A percentile compares a stretch with the other conserved stretches of the same genome.
Evolutionary conservation across 2,888 invertebrate genomes (phyloP).

Genomic region (Cyrtodaria siliqua): DNA sequence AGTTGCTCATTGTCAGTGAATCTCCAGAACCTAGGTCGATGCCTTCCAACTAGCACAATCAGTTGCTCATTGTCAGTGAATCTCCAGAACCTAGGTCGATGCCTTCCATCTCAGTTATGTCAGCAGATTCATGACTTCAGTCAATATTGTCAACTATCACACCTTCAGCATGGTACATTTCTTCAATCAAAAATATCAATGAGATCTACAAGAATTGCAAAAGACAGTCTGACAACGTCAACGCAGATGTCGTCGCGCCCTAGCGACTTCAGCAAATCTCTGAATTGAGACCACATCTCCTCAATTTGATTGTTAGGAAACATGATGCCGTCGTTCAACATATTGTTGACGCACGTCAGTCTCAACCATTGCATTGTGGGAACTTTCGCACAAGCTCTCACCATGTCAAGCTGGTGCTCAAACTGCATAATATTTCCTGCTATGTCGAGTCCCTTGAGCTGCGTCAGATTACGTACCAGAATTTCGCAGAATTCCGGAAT

Average conservation of each 20-base stretch:
- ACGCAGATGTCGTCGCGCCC: conserved; percentile 69
- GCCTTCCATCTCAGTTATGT: no score
- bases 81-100: no score
- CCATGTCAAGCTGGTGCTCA: conserved; percentile 66
- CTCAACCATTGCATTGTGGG: conserved; percentile 69
- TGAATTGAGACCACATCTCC: conserved; percentile 45
- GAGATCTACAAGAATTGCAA: conserved; percentile 70
- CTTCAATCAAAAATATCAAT: conserved; percentile 68
- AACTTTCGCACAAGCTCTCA: conserved; percentile 67
- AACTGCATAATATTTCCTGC: conserved; percentile 74
- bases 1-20: no score
- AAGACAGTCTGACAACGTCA: conserved; percentile 66
- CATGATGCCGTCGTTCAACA: conserved; percentile 42
- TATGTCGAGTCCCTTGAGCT: conserved; percentile 72
- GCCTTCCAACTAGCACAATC: no score
- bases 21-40: no score
- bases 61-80: no score
- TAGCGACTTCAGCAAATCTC: conserved; percentile 52
- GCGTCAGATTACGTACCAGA: conserved; percentile 47
- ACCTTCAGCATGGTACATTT: no score
- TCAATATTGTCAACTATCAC: no score
- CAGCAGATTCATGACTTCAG: no score
- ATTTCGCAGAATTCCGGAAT: conserved; percentile 69
- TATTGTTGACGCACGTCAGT: conserved; percentile 65
- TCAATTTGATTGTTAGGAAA: conserved; percentile 54